Evolutionary conservation across 2,888 invertebrate species (phyloP).

Genomic region (Drosophila acutilabella): DNA sequence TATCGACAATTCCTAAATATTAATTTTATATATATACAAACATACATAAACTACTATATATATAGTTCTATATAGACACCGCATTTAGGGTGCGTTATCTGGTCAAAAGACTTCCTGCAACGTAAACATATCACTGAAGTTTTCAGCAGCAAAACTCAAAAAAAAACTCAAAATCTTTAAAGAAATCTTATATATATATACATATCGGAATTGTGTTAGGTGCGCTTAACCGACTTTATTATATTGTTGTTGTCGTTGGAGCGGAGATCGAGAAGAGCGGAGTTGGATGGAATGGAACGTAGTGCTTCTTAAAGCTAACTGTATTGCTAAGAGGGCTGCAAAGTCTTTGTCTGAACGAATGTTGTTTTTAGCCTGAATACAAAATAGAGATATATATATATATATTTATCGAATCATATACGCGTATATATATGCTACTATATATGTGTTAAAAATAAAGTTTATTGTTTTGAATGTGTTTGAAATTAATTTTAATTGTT

Average conservation of each 20-base stretch:
- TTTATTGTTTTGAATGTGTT: constrained; percentile 72
- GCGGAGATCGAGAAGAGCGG: neutral
- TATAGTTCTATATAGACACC: constrained; percentile 25
- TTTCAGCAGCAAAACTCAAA: constrained; percentile 71
- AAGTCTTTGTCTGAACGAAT: constrained; percentile 54
- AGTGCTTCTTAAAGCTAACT: constrained; percentile 41
- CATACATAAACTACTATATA: constrained; percentile 44
- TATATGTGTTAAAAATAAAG: constrained; percentile 66
- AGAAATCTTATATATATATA: constrained; percentile 12
- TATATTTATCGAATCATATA: constrained; percentile 64
- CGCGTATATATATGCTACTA: constrained; percentile 29
- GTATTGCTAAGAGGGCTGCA: constrained; percentile 19
- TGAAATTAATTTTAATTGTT: constrained; percentile 17
- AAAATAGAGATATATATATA: constrained; percentile 36
- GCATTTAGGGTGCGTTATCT: constrained; percentile 40
- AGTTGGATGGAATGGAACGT: constrained; percentile 26
- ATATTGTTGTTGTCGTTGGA: constrained; percentile 44
- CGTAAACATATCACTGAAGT: constrained; percentile 84
- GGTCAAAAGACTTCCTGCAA: constrained; percentile 83
- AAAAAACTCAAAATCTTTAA: neutral
- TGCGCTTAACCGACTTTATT: constrained; percentile 28
- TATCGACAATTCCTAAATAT: constrained; percentile 63
- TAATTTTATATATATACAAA: constrained; percentile 56
- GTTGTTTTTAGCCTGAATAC: constrained; percentile 28
- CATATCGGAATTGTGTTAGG: constrained; percentile 50